A percentile compares a stretch with the other conserved stretches of the same genome.
These are phyloP conservation scores for Falco novaeseelandiae DNA, from an alignment of 2,797 vertebrate species.

Conservation along the genomic window DNA sequence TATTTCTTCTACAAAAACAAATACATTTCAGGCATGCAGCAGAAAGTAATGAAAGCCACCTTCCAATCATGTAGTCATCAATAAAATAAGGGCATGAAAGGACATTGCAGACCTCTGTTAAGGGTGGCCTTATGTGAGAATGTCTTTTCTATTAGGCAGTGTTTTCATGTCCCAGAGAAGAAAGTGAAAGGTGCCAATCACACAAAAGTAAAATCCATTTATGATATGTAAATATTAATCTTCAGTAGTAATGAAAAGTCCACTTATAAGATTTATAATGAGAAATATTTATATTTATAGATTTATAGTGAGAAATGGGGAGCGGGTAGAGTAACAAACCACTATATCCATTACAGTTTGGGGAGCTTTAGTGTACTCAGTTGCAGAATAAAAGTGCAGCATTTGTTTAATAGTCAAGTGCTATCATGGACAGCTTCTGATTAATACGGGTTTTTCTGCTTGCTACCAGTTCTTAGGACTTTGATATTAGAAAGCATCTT, in stretches of 20 bases:
- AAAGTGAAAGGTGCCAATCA: background rate
- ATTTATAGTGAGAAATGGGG: too few relatives aligned
- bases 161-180: background rate
- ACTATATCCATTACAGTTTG: background rate
- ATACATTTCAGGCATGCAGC: background rate
- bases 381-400: background rate
- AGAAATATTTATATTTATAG: too few relatives aligned
- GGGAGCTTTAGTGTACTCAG: background rate
- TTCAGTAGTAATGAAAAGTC: background rate
- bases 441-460: background rate
- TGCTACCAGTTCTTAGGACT: background rate
- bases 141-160: background rate
- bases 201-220: background rate
- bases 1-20: background rate
- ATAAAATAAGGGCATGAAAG: background rate
- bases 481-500: background rate
- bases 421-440: background rate
- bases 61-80: background rate
- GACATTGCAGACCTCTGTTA: background rate
- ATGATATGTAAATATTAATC: background rate
- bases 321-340: rapidly evolving
- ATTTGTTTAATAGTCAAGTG: background rate
- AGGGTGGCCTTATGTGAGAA: background rate
- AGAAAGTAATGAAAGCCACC: conserved; percentile 4
- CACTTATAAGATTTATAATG: background rate